Conservation (phyloP, 2,797 vertebrate species). For the Danio albolineatus region DNA sequence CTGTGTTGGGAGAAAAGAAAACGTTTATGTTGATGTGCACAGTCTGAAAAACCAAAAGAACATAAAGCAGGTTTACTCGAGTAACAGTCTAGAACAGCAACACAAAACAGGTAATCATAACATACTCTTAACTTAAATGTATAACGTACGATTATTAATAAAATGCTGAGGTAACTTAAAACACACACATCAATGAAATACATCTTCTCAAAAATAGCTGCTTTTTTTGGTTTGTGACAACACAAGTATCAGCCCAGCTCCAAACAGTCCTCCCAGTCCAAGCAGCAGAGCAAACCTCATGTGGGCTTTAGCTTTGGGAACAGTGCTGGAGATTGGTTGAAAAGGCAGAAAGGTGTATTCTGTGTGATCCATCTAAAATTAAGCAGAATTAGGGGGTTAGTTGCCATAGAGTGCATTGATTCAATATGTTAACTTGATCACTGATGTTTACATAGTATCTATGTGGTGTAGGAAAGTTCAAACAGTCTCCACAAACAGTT, state of each 20-base stretch:
- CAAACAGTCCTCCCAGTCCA: constrained; percentile 75
- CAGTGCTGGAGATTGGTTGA: constrained; percentile 59
- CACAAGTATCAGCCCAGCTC: constrained; percentile 77
- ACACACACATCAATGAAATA: constrained; percentile 33
- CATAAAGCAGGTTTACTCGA: not conserved
- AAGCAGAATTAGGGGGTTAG: not conserved
- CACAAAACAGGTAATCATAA: constrained; percentile 20
- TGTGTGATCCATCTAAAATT: constrained; percentile 76
- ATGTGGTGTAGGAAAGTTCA: too few species aligned
- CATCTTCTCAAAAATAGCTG: constrained; percentile 46
- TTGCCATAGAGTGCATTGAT: too few species aligned
- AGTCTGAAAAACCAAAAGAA: constrained; percentile 7
- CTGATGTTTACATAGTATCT: too few species aligned
- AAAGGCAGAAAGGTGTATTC: constrained; percentile 74
- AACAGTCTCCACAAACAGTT: too few species aligned
- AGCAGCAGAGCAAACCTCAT: constrained; percentile 62
- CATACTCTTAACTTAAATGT: constrained; percentile 13
- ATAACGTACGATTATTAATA: constrained; percentile 12
- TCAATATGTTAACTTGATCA: too few species aligned
- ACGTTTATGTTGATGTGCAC: not conserved
- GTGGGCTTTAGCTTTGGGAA: constrained; percentile 67
- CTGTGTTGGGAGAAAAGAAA: not conserved
- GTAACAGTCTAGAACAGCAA: constrained; percentile 14
- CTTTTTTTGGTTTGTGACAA: constrained; percentile 62
- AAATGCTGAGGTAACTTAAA: constrained; percentile 40